Percentiles rank a stretch among this genome's conserved stretches.
Evolutionary conservation across 2,888 invertebrate genomes (phyloP).

Genomic region (Bunonema sp.): DNA sequence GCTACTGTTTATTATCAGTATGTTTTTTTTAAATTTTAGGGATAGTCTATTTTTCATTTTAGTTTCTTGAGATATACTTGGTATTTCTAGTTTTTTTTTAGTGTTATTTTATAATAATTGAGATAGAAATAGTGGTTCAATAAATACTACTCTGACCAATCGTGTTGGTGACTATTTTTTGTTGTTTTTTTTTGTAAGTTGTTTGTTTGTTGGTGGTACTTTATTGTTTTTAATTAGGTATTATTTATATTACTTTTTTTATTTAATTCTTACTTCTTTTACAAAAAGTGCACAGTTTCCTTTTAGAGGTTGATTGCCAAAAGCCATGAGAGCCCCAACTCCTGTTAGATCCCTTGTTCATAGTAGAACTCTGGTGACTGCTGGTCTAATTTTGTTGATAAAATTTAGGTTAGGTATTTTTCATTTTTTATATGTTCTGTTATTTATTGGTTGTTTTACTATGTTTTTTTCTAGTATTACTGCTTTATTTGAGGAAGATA

Average conservation of each 20-base stretch:
- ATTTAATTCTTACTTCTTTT: slow-evolving; percentile 53
- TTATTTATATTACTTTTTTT: slow-evolving; percentile 38
- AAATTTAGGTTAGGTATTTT: slow-evolving; percentile 42
- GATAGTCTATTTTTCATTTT: slow-evolving; percentile 21
- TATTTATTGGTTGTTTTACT: slow-evolving; percentile 46
- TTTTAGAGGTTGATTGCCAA: slow-evolving; percentile 63
- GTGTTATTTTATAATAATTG: slow-evolving; percentile 26
- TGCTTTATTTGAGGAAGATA: slow-evolving; percentile 18
- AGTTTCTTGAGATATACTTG: slow-evolving; percentile 18
- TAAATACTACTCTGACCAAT: slow-evolving; percentile 61
- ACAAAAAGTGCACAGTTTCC: slow-evolving; percentile 69
- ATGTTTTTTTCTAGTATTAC: slow-evolving; percentile 22
- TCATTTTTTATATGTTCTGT: slow-evolving; percentile 57
- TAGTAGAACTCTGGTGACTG: slow-evolving; percentile 65
- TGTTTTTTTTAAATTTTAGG: slow-evolving; percentile 22
- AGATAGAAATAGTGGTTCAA: slow-evolving; percentile 40
- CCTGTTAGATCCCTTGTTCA: slow-evolving; percentile 64
- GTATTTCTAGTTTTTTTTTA: slow-evolving; percentile 20
- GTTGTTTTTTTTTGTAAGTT: slow-evolving; percentile 48
- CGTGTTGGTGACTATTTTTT: slow-evolving; percentile 61
- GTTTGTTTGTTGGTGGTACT: slow-evolving; percentile 49
- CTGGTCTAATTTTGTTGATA: slow-evolving; percentile 51
- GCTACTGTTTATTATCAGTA: slow-evolving; percentile 19
- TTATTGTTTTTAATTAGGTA: slow-evolving; percentile 39
- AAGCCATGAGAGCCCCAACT: slow-evolving; percentile 63